Evolutionary conservation across 1,140 invertebrate species (phyloP), one percentile per base, ranked within the genome.

Genomic region (Ericerus pela): DNA sequence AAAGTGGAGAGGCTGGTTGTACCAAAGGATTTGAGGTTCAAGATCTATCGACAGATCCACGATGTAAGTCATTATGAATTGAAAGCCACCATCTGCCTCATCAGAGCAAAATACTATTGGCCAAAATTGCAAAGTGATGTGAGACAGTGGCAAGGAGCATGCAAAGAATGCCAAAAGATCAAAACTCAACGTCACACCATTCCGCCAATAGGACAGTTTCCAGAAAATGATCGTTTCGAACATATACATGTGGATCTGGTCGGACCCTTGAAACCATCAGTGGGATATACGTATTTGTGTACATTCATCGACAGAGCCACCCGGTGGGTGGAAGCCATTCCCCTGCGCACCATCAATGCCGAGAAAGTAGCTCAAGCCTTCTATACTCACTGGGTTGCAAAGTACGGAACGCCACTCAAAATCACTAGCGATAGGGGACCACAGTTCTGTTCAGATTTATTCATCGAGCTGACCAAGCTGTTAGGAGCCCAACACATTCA

Each of bases 191-290:
- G 43, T 24, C 53, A 31, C 1, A 54, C 30, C 11, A 16, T n/a
- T 22, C 36, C 20, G 24, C 51, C 51, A 11, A 2, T 51, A 3
- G 28, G 26, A 1, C 22, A 22, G 2, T 55, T 41, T 12, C 14
- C 11, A 1, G 0, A 0, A 1, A 33, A 31, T 1, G 24, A 30
- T 2, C 53, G 28, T 41, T 68, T 68, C 51, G 53, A 59, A 5
- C 68, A 73, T 55, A 59, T 76, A 0, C 71, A 77, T 59, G 59
- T 77, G 0, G 75, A 78, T 60, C 61, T 77, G 0, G 62, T 72
- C 11, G 67, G 65, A 6, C 64, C 63, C 3, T 53, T 70, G n/a
- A 63, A 65, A 5, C 33, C 53, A n/a, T 64, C 61, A 0, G 14
- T 54, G 22, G 58, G 58, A 0, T 58, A 37, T 38, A 54, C 60